A percentile compares a stretch with the other conserved stretches of the same genome.
phyloP scores from a whole-genome alignment of 2,797 vertebrate genomes.

The Poeciliopsis turneri region DNA sequence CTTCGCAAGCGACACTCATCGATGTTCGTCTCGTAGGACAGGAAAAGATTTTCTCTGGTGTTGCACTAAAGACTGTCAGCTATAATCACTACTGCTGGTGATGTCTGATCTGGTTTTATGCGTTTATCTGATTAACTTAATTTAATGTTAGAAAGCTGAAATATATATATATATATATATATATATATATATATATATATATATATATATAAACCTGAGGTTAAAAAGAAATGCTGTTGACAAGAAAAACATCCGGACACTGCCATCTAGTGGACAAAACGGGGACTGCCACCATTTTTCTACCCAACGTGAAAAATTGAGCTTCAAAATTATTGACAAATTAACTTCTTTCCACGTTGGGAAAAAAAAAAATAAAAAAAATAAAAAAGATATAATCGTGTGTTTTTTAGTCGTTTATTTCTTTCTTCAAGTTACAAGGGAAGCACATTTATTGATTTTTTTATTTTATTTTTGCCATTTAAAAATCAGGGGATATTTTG shows the following conservation, averaged over 20 bases:
- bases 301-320: not conserved
- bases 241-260: not conserved
- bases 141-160: not conserved
- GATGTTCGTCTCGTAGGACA: not conserved
- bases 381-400: not conserved
- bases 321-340: not conserved
- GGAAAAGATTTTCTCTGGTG: not conserved
- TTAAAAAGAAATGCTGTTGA: not conserved
- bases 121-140: not conserved
- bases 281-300: not conserved
- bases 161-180: too few species aligned
- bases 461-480: constrained; percentile 56
- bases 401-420: constrained; percentile 61
- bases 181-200: too few species aligned
- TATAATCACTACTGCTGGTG: not conserved
- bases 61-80: not conserved
- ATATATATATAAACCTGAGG: too few species aligned
- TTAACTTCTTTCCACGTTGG: not conserved
- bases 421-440: constrained; percentile 76
- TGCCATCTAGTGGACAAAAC: constrained; percentile 55
- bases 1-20: not conserved
- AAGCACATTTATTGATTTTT: constrained; percentile 74
- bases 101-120: not conserved
- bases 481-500: constrained; percentile 58
- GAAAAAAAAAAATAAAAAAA: not conserved